phyloP scores from a whole-genome alignment of 2,797 vertebrate genomes.

The Chelon labrosus region DNA sequence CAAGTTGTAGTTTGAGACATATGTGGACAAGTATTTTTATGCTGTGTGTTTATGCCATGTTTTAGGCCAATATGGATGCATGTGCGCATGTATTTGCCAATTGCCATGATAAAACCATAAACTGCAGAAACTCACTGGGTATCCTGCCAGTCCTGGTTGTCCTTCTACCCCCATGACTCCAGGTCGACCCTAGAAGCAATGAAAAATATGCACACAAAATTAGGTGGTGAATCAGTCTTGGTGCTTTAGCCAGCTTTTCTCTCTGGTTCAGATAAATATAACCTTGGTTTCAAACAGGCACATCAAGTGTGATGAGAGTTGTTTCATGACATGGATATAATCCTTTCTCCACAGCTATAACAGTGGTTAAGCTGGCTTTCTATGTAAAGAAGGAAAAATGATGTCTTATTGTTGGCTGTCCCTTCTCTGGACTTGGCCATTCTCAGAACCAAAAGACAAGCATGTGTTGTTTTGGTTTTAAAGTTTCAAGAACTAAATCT shows the following conservation, averaged over 20 bases:
- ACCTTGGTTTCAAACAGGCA: conserved; percentile 20
- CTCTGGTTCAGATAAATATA: conserved; percentile 51
- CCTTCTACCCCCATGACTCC: conserved; percentile 92
- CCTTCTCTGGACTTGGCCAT: conserved; percentile 5
- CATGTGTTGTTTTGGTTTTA: conserved; percentile 18
- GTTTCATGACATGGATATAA: conserved; percentile 40
- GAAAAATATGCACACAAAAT: conserved; percentile 55
- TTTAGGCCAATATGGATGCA: not conserved
- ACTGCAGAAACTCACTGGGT: conserved; percentile 84
- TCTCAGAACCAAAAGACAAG: not conserved
- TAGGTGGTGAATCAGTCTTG: conserved; percentile 6
- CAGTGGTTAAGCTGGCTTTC: conserved; percentile 12
- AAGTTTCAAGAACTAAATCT: not conserved
- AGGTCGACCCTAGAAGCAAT: conserved; percentile 87
- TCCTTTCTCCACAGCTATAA: conserved; percentile 40
- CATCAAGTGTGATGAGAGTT: not conserved
- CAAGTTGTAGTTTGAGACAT: not conserved
- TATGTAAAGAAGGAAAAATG: conserved; percentile 14
- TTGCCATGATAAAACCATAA: not conserved
- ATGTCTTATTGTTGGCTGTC: conserved; percentile 11
- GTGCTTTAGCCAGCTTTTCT: conserved; percentile 24
- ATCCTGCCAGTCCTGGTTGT: conserved; percentile 91
- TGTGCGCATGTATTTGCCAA: not conserved
- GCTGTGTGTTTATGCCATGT: not conserved
- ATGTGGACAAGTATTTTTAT: not conserved